Evolutionary conservation across 2,797 vertebrate genomes (phyloP), one percentile per base, ranked within the genome.

Genomic region (Gephyroberyx darwinii): DNA sequence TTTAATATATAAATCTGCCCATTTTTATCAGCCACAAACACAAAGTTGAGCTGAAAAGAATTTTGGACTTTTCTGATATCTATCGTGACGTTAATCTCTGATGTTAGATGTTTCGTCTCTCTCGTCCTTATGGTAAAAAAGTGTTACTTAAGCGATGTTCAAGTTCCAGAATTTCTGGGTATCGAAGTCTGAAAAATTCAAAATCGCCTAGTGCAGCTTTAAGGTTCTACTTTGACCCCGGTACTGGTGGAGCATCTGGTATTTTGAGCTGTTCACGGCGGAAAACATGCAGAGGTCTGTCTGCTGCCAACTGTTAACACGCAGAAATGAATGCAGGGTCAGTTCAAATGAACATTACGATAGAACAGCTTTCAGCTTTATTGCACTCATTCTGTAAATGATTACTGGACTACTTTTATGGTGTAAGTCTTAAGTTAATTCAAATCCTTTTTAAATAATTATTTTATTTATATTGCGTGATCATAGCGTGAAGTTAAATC

Each of bases 351-450:
- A 62, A 61, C 22, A 53, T 60, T 26, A 41, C 6, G 54, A 56
- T 69, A 59, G 1, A 62, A 45, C 59, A 19, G 17, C 10, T 20
- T 43, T 72, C 37, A 73, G 74, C 75, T 75, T 84, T 86, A 78
- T 84, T 90, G 86, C 87, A 91, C 88, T 86, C 74, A 43, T 88
- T 82, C 19, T 87, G 20, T 60, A 57, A 30, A 75, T 75, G 37
- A 71, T 69, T 69, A 65, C 31, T 78, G 45, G 45, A 82, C 52
- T 80, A 55, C 70, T 64, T 69, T 57, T 73, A 56, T 79, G 75
- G 68, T 85, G 63, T 84, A 50, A 66, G 61, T 71, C 41, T 59
- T 75, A 76, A 87, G 82, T 85, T 70, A 85, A 85, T 75, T 61
- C 60, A 57, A 75, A 74, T 69, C n/a, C 50, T 73, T 54, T 63